Evolutionary conservation across 2,888 invertebrate species (phyloP), one percentile per base, ranked within the genome.

Genomic region (Patella depressa): DNA sequence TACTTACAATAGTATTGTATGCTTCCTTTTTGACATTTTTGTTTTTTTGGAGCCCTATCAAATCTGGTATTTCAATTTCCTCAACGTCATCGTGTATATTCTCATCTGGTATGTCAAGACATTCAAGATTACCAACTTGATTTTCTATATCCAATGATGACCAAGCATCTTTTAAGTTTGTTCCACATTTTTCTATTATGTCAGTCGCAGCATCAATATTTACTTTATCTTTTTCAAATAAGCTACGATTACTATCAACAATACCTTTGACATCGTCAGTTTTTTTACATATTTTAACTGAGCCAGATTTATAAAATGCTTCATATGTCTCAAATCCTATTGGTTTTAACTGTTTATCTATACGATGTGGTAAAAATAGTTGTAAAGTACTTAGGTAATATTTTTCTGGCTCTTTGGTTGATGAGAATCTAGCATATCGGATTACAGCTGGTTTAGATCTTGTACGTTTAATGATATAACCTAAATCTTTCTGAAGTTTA

Each of bases 141-240:
- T 53, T 19, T 34, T 75, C 53, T 53, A 71, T 45, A 19, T 19
- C 29, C 14, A 75, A 14, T 24, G 45, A 15, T 14, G 75, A 17
- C 75, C 75, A 75, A 14, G 75, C 71, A 75, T 75, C 75, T 53
- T 70, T 54, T 14, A 55, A n/a, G 17, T 15, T 19, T 7, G n/a
- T 17, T 71, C 17, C 29, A 45, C 45, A 45, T 24, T 70, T 29
- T 11, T 75, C 54, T 19, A 71, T 17, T 45, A 75, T 53, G 15
- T 75, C 54, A n/a, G 34, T 24, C 2, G 75, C 75, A 24, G 9
- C 34, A 11, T 65, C 65, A 34, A 74, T 34, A n/a, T 69, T 59
- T 14, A 29, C 45, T n/a, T 19, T 17, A 15, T 74, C 34, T 14
- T 19, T 59, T 69, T 74, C 65, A 53, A 74, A 74, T 34, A 34